A percentile compares a stretch with the other conserved stretches of the same genome.
Evolutionary conservation across 2,797 vertebrate genomes (phyloP).

Genomic region (Gephyroberyx darwinii): DNA sequence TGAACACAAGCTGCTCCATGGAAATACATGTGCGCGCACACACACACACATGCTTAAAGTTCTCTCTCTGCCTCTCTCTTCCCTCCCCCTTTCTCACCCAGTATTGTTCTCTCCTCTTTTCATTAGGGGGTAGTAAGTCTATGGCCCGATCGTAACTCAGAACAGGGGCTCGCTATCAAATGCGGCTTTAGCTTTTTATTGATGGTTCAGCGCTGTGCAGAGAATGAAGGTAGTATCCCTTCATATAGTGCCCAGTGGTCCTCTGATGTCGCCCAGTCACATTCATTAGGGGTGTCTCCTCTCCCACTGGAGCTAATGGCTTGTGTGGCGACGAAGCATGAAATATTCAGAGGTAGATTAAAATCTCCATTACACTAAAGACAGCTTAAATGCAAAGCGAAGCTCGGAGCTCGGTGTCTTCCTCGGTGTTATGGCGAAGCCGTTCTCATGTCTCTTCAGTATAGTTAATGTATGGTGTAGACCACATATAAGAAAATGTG

Average conservation of each 20-base stretch:
- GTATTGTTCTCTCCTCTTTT: constrained; percentile 21
- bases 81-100: background rate
- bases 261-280: constrained; percentile 45
- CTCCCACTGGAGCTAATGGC: constrained; percentile 42
- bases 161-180: constrained; percentile 38
- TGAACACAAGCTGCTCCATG: constrained; percentile 15
- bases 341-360: constrained; percentile 70
- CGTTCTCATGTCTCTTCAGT: background rate
- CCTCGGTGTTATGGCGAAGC: background rate
- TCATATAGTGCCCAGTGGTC: constrained; percentile 45
- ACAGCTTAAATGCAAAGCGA: constrained; percentile 49
- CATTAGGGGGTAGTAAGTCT: background rate
- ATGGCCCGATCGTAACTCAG: constrained; percentile 11
- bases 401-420: constrained; percentile 9
- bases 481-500: background rate
- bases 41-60: too few relatives aligned
- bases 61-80: background rate
- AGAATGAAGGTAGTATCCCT: constrained; percentile 34
- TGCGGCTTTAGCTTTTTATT: constrained; percentile 31
- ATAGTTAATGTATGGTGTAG: background rate
- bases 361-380: constrained; percentile 59
- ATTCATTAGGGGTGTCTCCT: constrained; percentile 43
- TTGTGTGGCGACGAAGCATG: constrained; percentile 62
- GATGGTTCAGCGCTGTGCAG: constrained; percentile 4
- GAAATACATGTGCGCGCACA: background rate